Percentiles rank a stretch among this genome's conserved stretches.
These are phyloP conservation scores for Mylabris sibirica DNA, from an alignment of 2,888 invertebrate species.

Conservation along the genomic window DNA sequence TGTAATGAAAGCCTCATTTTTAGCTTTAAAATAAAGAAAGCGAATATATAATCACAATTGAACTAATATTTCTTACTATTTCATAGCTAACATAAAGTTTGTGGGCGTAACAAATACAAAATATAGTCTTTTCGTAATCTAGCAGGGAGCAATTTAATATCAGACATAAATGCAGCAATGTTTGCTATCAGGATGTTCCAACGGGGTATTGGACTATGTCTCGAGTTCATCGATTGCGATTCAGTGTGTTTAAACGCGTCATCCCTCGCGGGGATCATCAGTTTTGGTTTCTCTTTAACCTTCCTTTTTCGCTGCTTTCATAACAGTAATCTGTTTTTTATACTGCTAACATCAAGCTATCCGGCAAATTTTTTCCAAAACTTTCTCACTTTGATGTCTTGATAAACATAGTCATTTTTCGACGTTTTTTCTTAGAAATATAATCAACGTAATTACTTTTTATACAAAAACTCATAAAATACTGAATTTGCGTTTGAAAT, in stretches of 20 bases:
- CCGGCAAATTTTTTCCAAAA: conserved; percentile 36
- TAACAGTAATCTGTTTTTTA: conserved; percentile 51
- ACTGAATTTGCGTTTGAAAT: conserved; percentile 18
- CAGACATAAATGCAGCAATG: conserved; percentile 29
- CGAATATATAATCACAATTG: not conserved
- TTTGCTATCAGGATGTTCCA: conserved; percentile 27
- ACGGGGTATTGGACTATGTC: conserved; percentile 34
- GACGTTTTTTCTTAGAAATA: conserved; percentile 26
- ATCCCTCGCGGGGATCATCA: conserved; percentile 49
- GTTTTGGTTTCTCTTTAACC: conserved; percentile 49
- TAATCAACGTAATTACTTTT: conserved; percentile 36
- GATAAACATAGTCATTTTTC: conserved; percentile 36
- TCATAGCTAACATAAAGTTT: not conserved
- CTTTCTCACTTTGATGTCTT: conserved; percentile 39
- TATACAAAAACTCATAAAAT: conserved; percentile 18
- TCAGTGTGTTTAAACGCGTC: conserved; percentile 46
- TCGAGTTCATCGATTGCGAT: conserved; percentile 45
- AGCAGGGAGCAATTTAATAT: conserved; percentile 27
- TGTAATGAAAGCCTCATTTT: not conserved
- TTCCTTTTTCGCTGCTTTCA: conserved; percentile 46
- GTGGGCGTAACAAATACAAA: conserved; percentile 5
- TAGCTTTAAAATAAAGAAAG: not conserved
- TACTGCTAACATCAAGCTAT: conserved; percentile 45
- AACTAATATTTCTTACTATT: not conserved
- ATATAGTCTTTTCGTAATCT: not conserved